Evolutionary conservation across 2,797 vertebrate genomes (phyloP).

Genomic region (Denticeps clupeoides): DNA sequence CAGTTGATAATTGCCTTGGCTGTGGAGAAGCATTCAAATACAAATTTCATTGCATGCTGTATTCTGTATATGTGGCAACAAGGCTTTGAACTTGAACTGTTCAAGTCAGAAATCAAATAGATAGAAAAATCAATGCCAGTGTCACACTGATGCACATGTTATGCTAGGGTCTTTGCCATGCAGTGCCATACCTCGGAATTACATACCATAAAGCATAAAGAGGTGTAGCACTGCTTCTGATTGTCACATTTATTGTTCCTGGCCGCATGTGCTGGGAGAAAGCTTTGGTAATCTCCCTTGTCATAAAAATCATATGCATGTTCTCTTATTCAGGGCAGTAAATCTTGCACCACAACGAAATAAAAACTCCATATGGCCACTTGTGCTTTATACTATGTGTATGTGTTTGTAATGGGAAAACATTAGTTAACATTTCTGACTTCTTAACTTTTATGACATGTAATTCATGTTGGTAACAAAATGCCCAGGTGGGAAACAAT

Average conservation of each 20-base stretch:
- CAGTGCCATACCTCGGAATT: too few species aligned
- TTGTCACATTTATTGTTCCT: slow-evolving; percentile 52
- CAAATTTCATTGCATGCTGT: too few species aligned
- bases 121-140: too few species aligned
- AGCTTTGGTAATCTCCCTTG: slow-evolving; percentile 51
- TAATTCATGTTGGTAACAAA: neutral
- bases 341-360: slow-evolving; percentile 49
- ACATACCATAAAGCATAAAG: too few species aligned
- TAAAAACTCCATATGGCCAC: slow-evolving; percentile 60
- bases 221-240: slow-evolving; percentile 36
- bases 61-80: too few species aligned
- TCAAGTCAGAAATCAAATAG: too few species aligned
- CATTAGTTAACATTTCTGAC: slow-evolving; percentile 31
- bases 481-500: too few species aligned
- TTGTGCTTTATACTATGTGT: slow-evolving; percentile 45
- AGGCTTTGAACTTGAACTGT: too few species aligned
- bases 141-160: too few species aligned
- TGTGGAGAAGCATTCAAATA: slow-evolving; percentile 20
- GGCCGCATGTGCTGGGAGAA: slow-evolving; percentile 50
- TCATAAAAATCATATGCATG: slow-evolving; percentile 57
- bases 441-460: neutral
- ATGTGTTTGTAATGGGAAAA: slow-evolving; percentile 22
- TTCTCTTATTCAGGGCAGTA: slow-evolving; percentile 56
- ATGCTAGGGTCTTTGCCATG: too few species aligned
- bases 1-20: too few species aligned